Evolutionary conservation across 2,113 vertebrate genomes (phyloP).

Genomic region (Isurus oxyrinchus): DNA sequence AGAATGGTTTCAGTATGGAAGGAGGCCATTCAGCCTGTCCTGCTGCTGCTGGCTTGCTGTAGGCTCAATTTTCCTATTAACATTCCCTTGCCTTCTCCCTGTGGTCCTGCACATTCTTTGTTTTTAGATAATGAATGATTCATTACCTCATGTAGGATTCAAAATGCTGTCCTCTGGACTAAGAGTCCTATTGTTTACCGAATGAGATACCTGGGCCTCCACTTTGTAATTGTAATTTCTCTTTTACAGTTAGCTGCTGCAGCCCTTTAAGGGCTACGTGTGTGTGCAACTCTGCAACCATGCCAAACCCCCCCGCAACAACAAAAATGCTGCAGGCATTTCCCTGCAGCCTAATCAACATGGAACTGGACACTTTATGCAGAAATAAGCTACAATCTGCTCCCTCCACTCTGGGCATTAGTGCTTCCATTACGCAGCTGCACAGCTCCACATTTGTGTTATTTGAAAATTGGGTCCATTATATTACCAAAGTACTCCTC

Average conservation of each 20-base stretch:
- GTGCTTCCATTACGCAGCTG: neutral
- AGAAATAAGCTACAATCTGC: neutral
- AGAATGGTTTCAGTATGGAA: no score
- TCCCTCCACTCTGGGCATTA: neutral
- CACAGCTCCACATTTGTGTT: neutral
- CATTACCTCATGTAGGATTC: no score
- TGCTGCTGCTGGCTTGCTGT: no score
- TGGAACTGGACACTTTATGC: neutral
- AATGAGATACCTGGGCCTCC: no score
- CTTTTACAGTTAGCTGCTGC: neutral
- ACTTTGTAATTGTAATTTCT: neutral
- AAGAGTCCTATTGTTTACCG: no score
- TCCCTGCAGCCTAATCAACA: neutral
- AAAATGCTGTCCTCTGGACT: no score
- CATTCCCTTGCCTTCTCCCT: no score
- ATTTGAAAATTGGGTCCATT: neutral
- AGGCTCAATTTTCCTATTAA: no score
- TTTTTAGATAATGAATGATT: no score
- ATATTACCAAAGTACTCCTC: neutral
- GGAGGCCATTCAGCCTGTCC: no score
- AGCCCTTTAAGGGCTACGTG: neutral
- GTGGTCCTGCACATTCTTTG: no score
- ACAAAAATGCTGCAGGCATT: neutral
- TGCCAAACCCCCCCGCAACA: neutral
- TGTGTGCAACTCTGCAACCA: neutral